Conservation (phyloP, 1,140 invertebrate species). For the Asbolus verrucosus region DNA sequence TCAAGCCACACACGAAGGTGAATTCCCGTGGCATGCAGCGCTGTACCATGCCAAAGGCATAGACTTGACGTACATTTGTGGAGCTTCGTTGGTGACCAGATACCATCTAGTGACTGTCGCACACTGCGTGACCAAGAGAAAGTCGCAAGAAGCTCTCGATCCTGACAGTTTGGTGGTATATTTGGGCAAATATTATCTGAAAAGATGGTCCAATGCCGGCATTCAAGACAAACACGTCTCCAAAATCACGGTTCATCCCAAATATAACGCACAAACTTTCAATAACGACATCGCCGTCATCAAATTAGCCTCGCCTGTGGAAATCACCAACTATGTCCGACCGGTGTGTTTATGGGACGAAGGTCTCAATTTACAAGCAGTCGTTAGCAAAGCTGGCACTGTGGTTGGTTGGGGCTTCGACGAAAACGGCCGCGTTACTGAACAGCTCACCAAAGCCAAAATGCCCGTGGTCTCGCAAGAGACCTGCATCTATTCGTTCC, state of each 20-base stretch:
- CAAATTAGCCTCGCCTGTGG: constrained; percentile 66
- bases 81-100: constrained; percentile 81
- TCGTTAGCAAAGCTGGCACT: constrained; percentile 59
- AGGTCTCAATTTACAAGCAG: constrained; percentile 45
- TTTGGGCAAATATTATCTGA: constrained; percentile 63
- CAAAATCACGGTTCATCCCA: constrained; percentile 69
- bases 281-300: constrained; percentile 77
- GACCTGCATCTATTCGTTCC: constrained; percentile 66
- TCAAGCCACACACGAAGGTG: constrained; percentile 59
- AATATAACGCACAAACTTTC: constrained; percentile 70
- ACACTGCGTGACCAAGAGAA: constrained; percentile 75
- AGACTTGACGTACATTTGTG: constrained; percentile 73
- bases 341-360: constrained; percentile 71
- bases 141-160: constrained; percentile 53
- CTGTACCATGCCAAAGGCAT: constrained; percentile 60
- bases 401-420: constrained; percentile 68
- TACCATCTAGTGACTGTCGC: constrained; percentile 85
- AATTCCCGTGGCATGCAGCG: constrained; percentile 62
- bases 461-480: constrained; percentile 67
- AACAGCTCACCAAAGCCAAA: constrained; percentile 65
- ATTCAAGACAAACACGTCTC: constrained; percentile 65
- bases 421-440: constrained; percentile 64
- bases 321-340: constrained; percentile 67
- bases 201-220: constrained; percentile 59
- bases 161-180: constrained; percentile 59